Evolutionary conservation across 2,888 invertebrate genomes (phyloP), one percentile per base, ranked within the genome.

Genomic region (Ormyrus pomaceus): DNA sequence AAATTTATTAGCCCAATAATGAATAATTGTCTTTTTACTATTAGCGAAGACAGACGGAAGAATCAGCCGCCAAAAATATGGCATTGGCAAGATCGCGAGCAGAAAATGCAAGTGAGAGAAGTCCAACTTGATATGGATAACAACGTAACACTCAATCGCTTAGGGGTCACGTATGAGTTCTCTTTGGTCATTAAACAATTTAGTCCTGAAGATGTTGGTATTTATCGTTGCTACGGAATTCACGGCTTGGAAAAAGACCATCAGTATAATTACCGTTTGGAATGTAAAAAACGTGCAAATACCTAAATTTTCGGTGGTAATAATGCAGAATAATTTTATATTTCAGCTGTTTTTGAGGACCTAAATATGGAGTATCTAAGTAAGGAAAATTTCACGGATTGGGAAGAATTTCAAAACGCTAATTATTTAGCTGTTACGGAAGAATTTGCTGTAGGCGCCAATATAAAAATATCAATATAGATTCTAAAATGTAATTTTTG

Each of bases 241-340:
- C 89, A 91, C 3, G 88, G 88, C 5, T 87, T 90, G 69, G 89
- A 91, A 73, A 80, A 82, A 10, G 87, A 91, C 61, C 89, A 91
- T 55, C 91, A 91, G 86, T 92, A 89, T 81, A 92, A 92, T 85
- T 93, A 92, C 83, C 90, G 92, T 66, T 85, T 93, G 13, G 93
- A 93, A 85, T 87, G 92, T 91, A 90, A 86, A 83, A 61, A 34
- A 4, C 4, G 34, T 34, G 34, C 34, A 34, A 34, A 34, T n/a
- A 58, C 6, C 2, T 58, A 58, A 11, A 2, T 13, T 58, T 58
- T 50, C 50, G n/a, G 2, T 11, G 48, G 6, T 48, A 8, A n/a
- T 13, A 45, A 48, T 10, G 4, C 62, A 3, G 4, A 68, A 55
- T 50, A 13, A 66, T 51, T 53, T 10, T 45, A 59, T 34, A 50